These are phyloP conservation scores for Stegodyphus mimosarum DNA, from an alignment of 1,140 invertebrate species.

Conservation along the genomic window DNA sequence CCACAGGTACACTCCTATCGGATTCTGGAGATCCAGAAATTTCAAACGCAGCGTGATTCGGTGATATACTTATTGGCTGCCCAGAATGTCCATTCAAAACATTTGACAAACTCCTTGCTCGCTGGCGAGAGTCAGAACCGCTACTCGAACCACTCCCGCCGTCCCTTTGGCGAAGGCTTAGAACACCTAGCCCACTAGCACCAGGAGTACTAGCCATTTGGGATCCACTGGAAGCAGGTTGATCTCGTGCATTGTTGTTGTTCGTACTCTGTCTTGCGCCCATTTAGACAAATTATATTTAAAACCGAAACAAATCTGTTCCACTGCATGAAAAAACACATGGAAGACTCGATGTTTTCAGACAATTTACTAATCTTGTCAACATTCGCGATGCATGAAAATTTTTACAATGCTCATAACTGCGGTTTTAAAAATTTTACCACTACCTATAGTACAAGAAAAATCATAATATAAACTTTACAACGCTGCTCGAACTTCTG, in stretches of 20 bases:
- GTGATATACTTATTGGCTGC: conserved; percentile 72
- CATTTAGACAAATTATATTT: conserved; percentile 48
- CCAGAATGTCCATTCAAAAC: conserved; percentile 79
- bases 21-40: conserved; percentile 74
- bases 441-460: neutral
- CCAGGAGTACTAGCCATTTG: conserved; percentile 46
- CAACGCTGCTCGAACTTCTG: too few species aligned
- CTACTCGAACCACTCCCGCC: conserved; percentile 35
- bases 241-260: conserved; percentile 51
- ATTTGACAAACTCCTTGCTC: conserved; percentile 83
- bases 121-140: conserved; percentile 77
- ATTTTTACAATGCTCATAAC: neutral
- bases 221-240: conserved; percentile 37
- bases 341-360: conserved; percentile 24
- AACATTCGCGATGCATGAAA: conserved; percentile 4
- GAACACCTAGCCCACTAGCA: conserved; percentile 16
- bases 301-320: conserved; percentile 21
- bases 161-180: conserved; percentile 30
- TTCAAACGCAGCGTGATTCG: conserved; percentile 64
- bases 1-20: conserved; percentile 73
- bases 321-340: conserved; percentile 57
- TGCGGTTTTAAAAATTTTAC: neutral
- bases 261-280: conserved; percentile 62
- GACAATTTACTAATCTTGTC: neutral
- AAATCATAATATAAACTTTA: too few species aligned